These are phyloP conservation scores for Yponomeuta sedellus DNA, from an alignment of 2,888 invertebrate species.

Conservation along the genomic window DNA sequence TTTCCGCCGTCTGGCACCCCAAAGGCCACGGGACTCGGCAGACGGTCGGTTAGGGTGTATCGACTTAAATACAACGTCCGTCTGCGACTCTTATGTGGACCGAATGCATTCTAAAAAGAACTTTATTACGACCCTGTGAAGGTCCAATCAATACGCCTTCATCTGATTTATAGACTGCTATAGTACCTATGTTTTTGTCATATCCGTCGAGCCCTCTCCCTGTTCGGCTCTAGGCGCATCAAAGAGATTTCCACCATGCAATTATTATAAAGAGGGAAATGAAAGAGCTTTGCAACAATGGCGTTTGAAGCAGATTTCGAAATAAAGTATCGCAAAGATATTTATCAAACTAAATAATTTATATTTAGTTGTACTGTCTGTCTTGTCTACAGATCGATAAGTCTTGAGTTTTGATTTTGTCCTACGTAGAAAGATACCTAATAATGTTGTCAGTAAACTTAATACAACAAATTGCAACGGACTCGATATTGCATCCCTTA, in stretches of 20 bases:
- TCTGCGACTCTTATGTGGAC: background rate
- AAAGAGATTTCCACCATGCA: conserved; percentile 6
- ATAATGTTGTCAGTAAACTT: too few relatives aligned
- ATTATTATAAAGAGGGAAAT: background rate
- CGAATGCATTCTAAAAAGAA: background rate
- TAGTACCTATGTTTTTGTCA: conserved; percentile 8
- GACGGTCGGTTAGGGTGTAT: background rate
- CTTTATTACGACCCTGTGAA: background rate
- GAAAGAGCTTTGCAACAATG: conserved; percentile 5
- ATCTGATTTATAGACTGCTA: conserved; percentile 1
- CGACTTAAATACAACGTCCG: conserved; percentile 10
- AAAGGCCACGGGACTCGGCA: background rate
- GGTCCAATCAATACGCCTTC: background rate
- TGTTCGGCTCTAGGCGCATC: background rate
- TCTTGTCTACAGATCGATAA: background rate
- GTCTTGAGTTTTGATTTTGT: too few relatives aligned
- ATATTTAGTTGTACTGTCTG: too few relatives aligned
- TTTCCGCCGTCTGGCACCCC: conserved; percentile 31
- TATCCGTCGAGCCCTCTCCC: conserved; percentile 9
- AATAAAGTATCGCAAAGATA: background rate
- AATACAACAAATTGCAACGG: too few relatives aligned
- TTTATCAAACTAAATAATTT: background rate
- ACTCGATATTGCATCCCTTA: too few relatives aligned
- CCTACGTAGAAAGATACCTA: too few relatives aligned
- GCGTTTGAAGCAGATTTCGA: background rate